Base-by-base conservation (phyloP, 2,888 invertebrate species). In the Steinernema hermaphroditum region DNA sequence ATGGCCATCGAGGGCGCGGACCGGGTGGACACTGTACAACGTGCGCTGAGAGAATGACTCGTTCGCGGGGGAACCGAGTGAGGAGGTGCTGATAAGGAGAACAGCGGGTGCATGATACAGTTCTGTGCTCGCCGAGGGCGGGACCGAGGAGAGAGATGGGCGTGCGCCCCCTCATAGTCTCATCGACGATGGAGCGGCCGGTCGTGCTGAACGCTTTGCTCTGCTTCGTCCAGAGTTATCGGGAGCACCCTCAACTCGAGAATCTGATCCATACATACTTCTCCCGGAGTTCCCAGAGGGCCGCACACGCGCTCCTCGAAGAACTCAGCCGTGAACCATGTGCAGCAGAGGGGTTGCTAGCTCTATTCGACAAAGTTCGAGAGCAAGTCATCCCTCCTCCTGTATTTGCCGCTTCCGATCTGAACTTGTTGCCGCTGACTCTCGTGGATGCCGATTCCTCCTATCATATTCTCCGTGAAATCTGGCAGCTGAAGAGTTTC, bases 121-220 rank as follows among this genome's bases (percentile, higher is more conserved):
- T 62, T 62, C 62, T 62, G 62, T 62, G 62, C 62, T 62, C 62
- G 62, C 62, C 62, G 62, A 62, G 62, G 62, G 62, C 62, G 62
- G 62, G 62, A 62, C 62, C 62, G 62, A 62, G 62, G 62, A 12
- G 62, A 62, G 62, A 62, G 62, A 62, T 62, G 62, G 62, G 62
- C 62, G 62, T 62, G 62, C 62, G 62, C 62, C 62, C 62, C 62
- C 62, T 62, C 62, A 62, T 62, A 62, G 62, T 62, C 62, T 62
- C 70, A 70, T 46, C 74, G 46, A 69, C 73, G 50, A 76, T 76
- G 76, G 76, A 77, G 69, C 76, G 77, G 27, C 79, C 81, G 50
- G 77, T 81, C 62, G 76, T 81, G 32, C 73, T 82, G 50, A 81
- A 83, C 73, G 81, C 83, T n/a, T 71, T 82, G 68, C 78, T 83